Base-by-base conservation (phyloP, 1,140 invertebrate species). In the Eueides isabella region DNA sequence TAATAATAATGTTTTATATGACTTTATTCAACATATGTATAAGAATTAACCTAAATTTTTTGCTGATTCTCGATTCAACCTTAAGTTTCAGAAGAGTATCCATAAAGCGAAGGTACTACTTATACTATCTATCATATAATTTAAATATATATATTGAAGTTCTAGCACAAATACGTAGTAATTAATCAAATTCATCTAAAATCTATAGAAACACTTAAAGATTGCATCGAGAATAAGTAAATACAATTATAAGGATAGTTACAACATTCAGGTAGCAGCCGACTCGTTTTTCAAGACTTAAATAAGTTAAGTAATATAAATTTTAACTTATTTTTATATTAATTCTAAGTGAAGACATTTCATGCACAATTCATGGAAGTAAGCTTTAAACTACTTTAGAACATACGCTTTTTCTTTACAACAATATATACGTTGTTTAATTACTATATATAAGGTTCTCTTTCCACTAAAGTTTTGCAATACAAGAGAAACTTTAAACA, bases 371-470 rank as follows among this genome's bases (percentile, higher is more conserved):
- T 66, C 75, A 77, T 80, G 65, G 79, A 72, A 78, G 73, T 80
- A 88, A 91, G 84, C 86, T 84, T 81, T 83, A 85, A 85, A 85
- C 86, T 90, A 92, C 78, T 92, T 91, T 92, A 92, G 90, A 92
- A 92, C 88, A 78, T 84, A 84, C 90, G 90, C 90, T 92, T 92
- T 89, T 71, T 67, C 68, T 30, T 71, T 75, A 61, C 55, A 55
- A 68, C 65, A 68, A 61, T 68, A 66, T 28, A 62, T 68, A 68
- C 5, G 9, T 55, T 26, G 26, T 26, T 74, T 11, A 3, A 0
- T 19, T 55, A 55, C 7, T 26, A 23, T 11, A 55, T 23, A 55
- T 48, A 55, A 55, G 19, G 48, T 23, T 55, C 48, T 55, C 23
- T 23, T 26, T 55, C 48, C 23, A 55, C 48, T 26, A 55, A 55